A percentile compares a stretch with the other conserved stretches of the same genome.
Conservation (phyloP, 2,797 vertebrate genomes). For the Pterois miles region DNA sequence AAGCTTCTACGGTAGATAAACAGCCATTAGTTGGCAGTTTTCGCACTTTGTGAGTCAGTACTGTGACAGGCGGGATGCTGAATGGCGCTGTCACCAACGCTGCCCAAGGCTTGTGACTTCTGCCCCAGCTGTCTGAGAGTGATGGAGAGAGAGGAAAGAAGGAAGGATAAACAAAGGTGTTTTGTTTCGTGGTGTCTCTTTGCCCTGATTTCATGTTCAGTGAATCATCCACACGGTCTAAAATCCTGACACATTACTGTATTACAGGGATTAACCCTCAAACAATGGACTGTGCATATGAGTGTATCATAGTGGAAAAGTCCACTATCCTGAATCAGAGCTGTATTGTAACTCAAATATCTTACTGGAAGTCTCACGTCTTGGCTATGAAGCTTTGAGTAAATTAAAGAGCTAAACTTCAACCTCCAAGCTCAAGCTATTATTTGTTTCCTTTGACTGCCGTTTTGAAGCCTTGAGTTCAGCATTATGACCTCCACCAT, state of each 20-base stretch:
- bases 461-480: too few relatives aligned
- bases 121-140: slow-evolving; percentile 60
- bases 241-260: slow-evolving; percentile 10
- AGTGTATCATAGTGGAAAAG: not conserved
- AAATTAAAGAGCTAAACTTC: not conserved
- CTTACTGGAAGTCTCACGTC: not conserved
- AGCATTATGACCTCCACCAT: too few relatives aligned
- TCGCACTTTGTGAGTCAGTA: slow-evolving; percentile 44
- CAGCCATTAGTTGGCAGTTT: slow-evolving; percentile 59
- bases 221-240: not conserved
- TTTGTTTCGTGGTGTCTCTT: not conserved
- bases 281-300: not conserved
- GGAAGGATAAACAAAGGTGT: slow-evolving; percentile 14
- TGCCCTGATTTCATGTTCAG: slow-evolving; percentile 2
- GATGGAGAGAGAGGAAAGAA: slow-evolving; percentile 8
- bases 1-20: slow-evolving; percentile 42
- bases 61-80: slow-evolving; percentile 70
- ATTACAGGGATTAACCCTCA: slow-evolving; percentile 2
- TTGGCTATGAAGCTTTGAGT: not conserved
- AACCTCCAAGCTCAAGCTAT: not conserved
- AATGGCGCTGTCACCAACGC: slow-evolving; percentile 38
- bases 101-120: slow-evolving; percentile 64
- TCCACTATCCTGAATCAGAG: not conserved
- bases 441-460: too few relatives aligned
- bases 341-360: not conserved